Evolutionary conservation across 2,797 vertebrate species (phyloP).

Genomic region (Fratercula arctica): DNA sequence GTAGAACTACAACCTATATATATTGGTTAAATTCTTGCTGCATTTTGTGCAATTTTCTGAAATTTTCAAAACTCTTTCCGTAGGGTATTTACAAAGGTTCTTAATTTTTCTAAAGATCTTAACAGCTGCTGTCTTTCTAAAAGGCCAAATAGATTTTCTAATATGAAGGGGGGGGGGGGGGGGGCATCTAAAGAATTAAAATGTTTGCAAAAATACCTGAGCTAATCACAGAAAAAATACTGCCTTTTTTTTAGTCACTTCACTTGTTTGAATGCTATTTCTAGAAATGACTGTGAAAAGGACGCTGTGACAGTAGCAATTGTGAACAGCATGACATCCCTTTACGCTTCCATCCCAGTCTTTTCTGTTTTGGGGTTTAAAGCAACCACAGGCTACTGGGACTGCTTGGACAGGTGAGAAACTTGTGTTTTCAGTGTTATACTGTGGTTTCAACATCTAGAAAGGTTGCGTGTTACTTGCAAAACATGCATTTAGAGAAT

Average conservation of each 20-base stretch:
- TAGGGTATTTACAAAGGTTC: neutral
- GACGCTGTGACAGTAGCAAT: conserved; percentile 86
- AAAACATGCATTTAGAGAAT: neutral
- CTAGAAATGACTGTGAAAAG: conserved; percentile 89
- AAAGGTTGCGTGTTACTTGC: neutral
- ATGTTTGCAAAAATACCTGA: neutral
- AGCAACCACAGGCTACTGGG: conserved; percentile 78
- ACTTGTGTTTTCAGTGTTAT: neutral
- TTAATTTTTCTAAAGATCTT: neutral
- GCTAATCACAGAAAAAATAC: neutral
- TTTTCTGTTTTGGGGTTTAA: conserved; percentile 94
- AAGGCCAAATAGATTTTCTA: neutral
- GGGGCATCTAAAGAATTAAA: neutral
- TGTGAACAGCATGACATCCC: conserved; percentile 89
- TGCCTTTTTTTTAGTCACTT: neutral
- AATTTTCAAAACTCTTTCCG: neutral
- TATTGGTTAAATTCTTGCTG: neutral
- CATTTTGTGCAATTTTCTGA: neutral
- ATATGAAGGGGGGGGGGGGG: neutral
- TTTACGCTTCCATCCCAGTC: conserved; percentile 88
- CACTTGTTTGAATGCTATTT: neutral
- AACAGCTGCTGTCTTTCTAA: neutral
- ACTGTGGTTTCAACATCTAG: neutral
- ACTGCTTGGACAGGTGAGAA: conserved; percentile 81
- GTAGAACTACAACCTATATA: neutral